phyloP scores from a whole-genome alignment of 2,797 vertebrate genomes.

The Chaetodon trifasciatus region DNA sequence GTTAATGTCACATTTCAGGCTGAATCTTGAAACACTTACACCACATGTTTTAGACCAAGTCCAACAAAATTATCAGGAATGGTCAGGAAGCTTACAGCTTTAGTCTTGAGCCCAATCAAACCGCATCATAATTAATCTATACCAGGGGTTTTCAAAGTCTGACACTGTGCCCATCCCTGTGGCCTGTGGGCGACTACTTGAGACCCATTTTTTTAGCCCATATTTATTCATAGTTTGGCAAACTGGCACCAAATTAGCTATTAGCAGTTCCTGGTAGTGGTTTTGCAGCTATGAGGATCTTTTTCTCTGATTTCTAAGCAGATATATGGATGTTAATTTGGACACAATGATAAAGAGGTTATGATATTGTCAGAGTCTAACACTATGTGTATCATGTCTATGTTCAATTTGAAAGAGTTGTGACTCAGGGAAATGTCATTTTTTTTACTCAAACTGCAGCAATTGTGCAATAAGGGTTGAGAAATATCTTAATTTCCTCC shows the following conservation, averaged over 20 bases:
- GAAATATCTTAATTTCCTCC: not conserved
- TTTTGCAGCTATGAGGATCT: not conserved
- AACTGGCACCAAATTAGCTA: not conserved
- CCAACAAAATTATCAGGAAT: not conserved
- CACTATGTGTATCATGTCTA: constrained; percentile 1
- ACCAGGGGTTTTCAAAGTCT: not conserved
- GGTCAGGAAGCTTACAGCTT: not conserved
- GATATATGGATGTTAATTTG: constrained; percentile 7
- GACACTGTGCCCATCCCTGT: not conserved
- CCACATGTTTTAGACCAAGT: not conserved
- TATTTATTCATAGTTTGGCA: not conserved
- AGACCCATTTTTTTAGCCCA: not conserved
- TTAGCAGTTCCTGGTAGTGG: not conserved
- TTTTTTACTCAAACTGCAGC: not conserved
- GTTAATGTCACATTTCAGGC: not conserved
- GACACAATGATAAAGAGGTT: not conserved
- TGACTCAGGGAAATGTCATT: not conserved
- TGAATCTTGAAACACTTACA: not conserved
- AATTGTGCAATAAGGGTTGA: not conserved
- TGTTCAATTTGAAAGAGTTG: not conserved
- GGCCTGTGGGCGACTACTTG: not conserved
- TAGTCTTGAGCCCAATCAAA: not conserved
- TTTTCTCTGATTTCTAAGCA: not conserved
- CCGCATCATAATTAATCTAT: not conserved
- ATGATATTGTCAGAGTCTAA: not conserved